Evolutionary conservation across 2,113 vertebrate species (phyloP).

Genomic region (Nestor notabilis): DNA sequence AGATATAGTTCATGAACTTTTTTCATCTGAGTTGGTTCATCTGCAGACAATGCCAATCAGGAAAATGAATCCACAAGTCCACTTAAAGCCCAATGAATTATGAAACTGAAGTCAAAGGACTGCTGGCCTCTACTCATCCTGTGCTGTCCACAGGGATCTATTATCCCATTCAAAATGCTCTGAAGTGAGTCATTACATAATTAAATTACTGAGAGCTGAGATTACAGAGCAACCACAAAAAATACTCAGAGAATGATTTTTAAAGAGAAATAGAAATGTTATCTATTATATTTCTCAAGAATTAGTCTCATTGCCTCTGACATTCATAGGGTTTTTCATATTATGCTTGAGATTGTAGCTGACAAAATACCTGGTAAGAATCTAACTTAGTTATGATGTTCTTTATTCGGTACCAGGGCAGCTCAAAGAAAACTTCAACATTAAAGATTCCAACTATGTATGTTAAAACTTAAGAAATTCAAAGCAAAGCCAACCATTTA

Average conservation of each 20-base stretch:
- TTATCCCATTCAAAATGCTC: neutral
- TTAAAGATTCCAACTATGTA: neutral
- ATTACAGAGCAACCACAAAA: neutral
- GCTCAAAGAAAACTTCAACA: neutral
- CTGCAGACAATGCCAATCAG: neutral
- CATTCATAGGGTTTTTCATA: neutral
- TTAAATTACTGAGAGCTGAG: neutral
- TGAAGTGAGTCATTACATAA: constrained; percentile 17
- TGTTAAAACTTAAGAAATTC: neutral
- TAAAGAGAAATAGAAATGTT: constrained; percentile 11
- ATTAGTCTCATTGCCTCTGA: neutral
- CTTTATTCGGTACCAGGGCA: neutral
- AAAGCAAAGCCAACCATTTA: neutral
- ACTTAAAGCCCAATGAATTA: constrained; percentile 19
- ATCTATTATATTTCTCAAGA: neutral
- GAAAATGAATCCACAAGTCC: neutral
- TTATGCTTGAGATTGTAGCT: neutral
- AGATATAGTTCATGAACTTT: neutral
- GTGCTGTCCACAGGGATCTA: neutral
- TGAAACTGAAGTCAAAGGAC: neutral
- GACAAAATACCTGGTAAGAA: neutral
- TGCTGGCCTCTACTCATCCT: neutral
- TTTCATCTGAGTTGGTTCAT: neutral
- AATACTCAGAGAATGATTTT: neutral
- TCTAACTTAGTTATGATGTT: neutral